These are phyloP conservation scores for Augiades crinisus DNA, from an alignment of 2,888 invertebrate genomes.

Conservation along the genomic window DNA sequence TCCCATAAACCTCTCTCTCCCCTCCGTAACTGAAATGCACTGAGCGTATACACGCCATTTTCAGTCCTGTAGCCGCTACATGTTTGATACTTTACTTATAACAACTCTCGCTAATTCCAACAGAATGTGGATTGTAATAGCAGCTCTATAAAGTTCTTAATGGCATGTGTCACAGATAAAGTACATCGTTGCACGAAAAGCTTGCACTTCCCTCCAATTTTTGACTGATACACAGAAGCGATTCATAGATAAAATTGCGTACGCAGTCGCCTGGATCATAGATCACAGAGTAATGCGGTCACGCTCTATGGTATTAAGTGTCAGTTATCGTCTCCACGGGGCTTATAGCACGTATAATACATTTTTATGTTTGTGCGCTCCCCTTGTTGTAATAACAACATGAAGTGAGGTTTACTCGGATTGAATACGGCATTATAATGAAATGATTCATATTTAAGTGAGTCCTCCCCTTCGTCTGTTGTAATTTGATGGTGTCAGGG, in stretches of 20 bases:
- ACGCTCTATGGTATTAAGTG: slow-evolving; percentile 80
- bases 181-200: slow-evolving; percentile 48
- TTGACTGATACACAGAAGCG: slow-evolving; percentile 54
- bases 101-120: background rate
- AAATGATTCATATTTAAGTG: slow-evolving; percentile 82
- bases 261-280: slow-evolving; percentile 65
- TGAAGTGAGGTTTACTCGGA: slow-evolving; percentile 79
- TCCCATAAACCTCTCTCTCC: slow-evolving; percentile 69
- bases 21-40: slow-evolving; percentile 38
- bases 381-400: slow-evolving; percentile 73
- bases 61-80: slow-evolving; percentile 42
- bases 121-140: slow-evolving; percentile 31
- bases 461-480: slow-evolving; percentile 71
- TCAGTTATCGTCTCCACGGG: slow-evolving; percentile 79
- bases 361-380: slow-evolving; percentile 71
- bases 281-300: slow-evolving; percentile 80
- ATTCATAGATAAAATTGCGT: slow-evolving; percentile 64
- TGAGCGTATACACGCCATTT: slow-evolving; percentile 44
- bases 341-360: slow-evolving; percentile 66
- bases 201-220: slow-evolving; percentile 57
- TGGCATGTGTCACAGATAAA: slow-evolving; percentile 13
- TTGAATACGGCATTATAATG: slow-evolving; percentile 81
- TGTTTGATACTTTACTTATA: slow-evolving; percentile 18
- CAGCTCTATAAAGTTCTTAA: slow-evolving; percentile 41
- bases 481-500: slow-evolving; percentile 74